Conservation (phyloP, 2,113 vertebrate genomes). For the Passer montanus region DNA sequence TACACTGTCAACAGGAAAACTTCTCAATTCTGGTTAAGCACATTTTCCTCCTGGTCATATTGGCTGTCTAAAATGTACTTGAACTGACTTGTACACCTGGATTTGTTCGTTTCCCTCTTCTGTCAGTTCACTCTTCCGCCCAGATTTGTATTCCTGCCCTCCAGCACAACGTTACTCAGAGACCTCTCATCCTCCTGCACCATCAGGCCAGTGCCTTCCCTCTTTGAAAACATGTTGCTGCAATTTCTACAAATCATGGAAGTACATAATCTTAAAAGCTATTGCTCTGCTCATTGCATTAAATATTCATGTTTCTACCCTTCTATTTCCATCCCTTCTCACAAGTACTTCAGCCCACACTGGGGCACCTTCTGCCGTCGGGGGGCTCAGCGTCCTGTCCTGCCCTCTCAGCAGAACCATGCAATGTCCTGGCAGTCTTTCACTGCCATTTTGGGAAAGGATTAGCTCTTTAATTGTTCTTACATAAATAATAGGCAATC, state of each 20-base stretch:
- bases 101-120: not conserved
- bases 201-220: not conserved
- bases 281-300: not conserved
- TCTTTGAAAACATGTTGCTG: not conserved
- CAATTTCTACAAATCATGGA: not conserved
- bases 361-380: rapidly evolving
- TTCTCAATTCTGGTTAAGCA: not conserved
- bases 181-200: not conserved
- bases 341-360: not conserved
- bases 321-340: not conserved
- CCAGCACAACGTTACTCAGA: not conserved
- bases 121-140: not conserved
- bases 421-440: not conserved
- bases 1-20: not conserved
- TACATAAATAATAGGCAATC: not conserved
- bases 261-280: not conserved
- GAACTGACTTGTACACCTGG: not conserved
- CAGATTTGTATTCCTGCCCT: not conserved
- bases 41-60: not conserved
- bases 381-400: not conserved
- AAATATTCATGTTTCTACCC: not conserved
- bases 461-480: not conserved
- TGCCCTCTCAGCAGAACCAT: not conserved
- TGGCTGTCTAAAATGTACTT: not conserved
- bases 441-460: not conserved